Evolutionary conservation across 2,113 vertebrate genomes (phyloP), one percentile per base, ranked within the genome.

Genomic region (Halcyon senegalensis): DNA sequence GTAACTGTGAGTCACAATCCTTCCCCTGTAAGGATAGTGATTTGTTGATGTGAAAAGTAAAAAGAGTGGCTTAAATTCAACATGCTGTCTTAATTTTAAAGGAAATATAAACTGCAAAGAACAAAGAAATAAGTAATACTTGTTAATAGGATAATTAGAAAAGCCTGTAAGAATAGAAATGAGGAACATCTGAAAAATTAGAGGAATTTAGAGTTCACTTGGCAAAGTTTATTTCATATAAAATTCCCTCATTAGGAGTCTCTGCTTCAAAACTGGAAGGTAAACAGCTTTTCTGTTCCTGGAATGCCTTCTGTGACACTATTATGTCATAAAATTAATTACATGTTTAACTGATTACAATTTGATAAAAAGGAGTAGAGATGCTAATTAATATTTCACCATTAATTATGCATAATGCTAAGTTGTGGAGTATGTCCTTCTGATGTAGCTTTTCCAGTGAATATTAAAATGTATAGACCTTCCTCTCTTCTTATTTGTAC

Each of bases 141-240:
- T 84, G 63, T 56, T 84, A 96, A 80, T 28, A 63, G 12, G 46
- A n/a, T 80, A 91, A 95, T 83, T 70, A 73, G 62, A 87, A 95
- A 96, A 75, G 28, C 15, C 44, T 82, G 58, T 83, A 53, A 76
- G 86, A 92, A 63, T 10, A 75, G 13, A 59, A 91, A 24, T 46
- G 70, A 84, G 28, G 67, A 93, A 79, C 43, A 86, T 39, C 44
- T 82, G 63, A 92, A 95, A 92, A 84, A 87, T 44, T 10, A 55
- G 9, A 41, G 35, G 66, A 87, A 91, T 77, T 85, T 66, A 87
- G 4, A 1, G 0, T 74, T 90, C 27, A 60, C 46, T 80, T 90
- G 41, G 43, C 25, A 70, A 84, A 80, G 17, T 46, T 86, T 67
- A 30, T 62, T 94, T 81, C 21, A 39, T 30, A 37, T 13, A 23